These are phyloP conservation scores for Nomada ruficornis DNA, from an alignment of 2,888 invertebrate species.

Conservation along the genomic window DNA sequence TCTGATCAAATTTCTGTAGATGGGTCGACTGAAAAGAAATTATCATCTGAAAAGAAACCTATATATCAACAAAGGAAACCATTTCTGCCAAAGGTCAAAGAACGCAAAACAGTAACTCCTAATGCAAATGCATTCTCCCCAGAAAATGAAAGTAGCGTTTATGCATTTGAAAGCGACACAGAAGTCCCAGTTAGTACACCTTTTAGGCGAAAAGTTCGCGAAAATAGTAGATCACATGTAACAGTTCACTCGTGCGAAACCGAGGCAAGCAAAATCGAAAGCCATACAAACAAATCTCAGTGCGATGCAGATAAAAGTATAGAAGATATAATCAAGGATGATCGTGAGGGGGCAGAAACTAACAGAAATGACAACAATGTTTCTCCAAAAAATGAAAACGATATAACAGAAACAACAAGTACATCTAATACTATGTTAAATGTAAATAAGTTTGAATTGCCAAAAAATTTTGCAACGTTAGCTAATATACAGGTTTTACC, in stretches of 20 bases:
- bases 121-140: slow-evolving; percentile 88
- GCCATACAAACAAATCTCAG: slow-evolving; percentile 14
- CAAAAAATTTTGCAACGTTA: slow-evolving; percentile 79
- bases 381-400: slow-evolving; percentile 50
- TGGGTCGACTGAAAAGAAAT: slow-evolving; percentile 75
- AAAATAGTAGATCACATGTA: slow-evolving; percentile 57
- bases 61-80: slow-evolving; percentile 85
- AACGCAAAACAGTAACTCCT: slow-evolving; percentile 83
- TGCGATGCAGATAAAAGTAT: slow-evolving; percentile 16
- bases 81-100: slow-evolving; percentile 86
- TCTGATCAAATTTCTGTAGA: slow-evolving; percentile 75
- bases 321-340: slow-evolving; percentile 27
- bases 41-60: slow-evolving; percentile 73
- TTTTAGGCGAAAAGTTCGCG: slow-evolving; percentile 84
- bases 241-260: slow-evolving; percentile 17
- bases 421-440: slow-evolving; percentile 30
- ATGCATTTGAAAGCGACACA: slow-evolving; percentile 89
- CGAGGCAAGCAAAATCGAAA: background rate
- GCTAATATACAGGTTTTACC: slow-evolving; percentile 80
- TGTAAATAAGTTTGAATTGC: slow-evolving; percentile 76
- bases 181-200: slow-evolving; percentile 87
- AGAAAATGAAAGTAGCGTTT: slow-evolving; percentile 89
- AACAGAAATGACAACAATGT: slow-evolving; percentile 28
- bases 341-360: slow-evolving; percentile 20
- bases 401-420: slow-evolving; percentile 50